A percentile compares a stretch with the other conserved stretches of the same genome.
phyloP scores from a whole-genome alignment of 2,888 invertebrate genomes.

The Ceriagrion tenellum region DNA sequence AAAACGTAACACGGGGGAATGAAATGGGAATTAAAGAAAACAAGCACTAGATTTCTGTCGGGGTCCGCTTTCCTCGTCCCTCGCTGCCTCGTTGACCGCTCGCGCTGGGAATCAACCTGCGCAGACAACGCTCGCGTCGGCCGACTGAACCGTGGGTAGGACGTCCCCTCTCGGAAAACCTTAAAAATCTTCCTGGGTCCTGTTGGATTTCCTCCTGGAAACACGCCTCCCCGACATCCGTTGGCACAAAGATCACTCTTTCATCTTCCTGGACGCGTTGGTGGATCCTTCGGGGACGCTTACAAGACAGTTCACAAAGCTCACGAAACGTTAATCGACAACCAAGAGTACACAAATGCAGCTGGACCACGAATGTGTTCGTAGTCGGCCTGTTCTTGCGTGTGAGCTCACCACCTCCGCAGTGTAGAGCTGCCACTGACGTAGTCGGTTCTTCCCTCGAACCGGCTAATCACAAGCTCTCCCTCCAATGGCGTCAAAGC shows the following conservation, averaged over 20 bases:
- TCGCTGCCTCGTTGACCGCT: neutral
- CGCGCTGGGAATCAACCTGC: neutral
- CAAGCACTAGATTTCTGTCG: neutral
- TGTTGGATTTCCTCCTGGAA: neutral
- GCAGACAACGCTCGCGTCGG: neutral
- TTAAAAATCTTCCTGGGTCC: neutral
- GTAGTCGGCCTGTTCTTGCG: no score
- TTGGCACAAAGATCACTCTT: neutral
- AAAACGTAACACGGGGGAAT: slow-evolving; percentile 21
- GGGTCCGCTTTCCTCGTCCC: neutral
- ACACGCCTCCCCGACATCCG: neutral
- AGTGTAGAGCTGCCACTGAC: no score
- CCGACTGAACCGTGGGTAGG: neutral
- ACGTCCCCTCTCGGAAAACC: neutral
- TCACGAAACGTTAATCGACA: neutral
- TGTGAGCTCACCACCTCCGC: no score
- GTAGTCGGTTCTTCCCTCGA: no score
- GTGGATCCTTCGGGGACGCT: no score
- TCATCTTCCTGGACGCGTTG: neutral
- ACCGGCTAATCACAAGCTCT: no score
- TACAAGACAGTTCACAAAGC: neutral
- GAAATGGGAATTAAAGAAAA: neutral
- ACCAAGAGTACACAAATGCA: neutral
- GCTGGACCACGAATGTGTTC: neutral
- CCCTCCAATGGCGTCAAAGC: neutral